phyloP scores from a whole-genome alignment of 92 coral and sea anemone species.

The Paragorgia papillata region DNA sequence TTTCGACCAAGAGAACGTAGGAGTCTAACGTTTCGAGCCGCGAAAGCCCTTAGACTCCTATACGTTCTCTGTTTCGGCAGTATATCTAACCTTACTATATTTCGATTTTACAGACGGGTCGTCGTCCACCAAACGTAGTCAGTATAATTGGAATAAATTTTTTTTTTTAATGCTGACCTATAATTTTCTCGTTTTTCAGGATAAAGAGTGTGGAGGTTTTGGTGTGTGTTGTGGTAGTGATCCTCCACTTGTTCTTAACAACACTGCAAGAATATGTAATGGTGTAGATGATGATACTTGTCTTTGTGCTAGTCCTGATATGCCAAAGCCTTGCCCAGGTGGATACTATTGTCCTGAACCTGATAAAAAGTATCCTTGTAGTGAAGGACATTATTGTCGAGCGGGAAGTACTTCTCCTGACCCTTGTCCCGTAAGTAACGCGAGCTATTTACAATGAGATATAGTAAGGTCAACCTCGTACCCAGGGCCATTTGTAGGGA shows the following conservation, averaged over 20 bases:
- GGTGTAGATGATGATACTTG: conserved; percentile 24
- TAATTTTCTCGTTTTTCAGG: conserved; percentile 30
- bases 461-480: no score
- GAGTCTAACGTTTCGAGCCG: no score
- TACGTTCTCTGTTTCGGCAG: no score
- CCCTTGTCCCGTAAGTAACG: conserved; percentile 32
- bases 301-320: conserved; percentile 24
- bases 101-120: no score
- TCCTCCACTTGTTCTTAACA: conserved; percentile 19
- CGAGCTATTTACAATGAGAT: no score
- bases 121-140: no score
- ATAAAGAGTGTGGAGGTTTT: conserved; percentile 8
- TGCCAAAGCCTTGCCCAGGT: conserved; percentile 36
- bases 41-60: no score
- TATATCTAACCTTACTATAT: no score
- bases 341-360: conserved; percentile 34
- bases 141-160: no score
- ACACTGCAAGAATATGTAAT: not conserved
- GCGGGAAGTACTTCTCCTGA: conserved; percentile 32
- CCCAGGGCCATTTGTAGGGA: no score
- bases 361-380: not conserved
- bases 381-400: conserved; percentile 33
- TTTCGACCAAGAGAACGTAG: no score
- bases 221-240: conserved; percentile 32
- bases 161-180: no score